Base-by-base conservation (phyloP, 1,140 invertebrate genomes). In the Lysiphlebus fabarum region DNA sequence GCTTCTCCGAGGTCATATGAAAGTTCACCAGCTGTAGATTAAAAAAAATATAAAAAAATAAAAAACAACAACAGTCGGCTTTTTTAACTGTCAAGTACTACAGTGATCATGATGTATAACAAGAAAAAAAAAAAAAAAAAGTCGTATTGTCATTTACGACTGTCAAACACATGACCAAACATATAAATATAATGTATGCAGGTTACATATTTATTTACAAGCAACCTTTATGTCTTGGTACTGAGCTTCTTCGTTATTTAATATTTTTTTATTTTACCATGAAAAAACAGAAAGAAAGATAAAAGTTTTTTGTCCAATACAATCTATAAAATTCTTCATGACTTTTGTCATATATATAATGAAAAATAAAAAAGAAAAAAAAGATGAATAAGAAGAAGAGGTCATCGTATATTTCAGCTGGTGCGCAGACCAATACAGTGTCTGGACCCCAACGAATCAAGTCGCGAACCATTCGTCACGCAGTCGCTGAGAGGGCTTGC, bases 381-480 rank as follows among this genome's bases (percentile, higher is more conserved):
- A 17, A 11, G 49, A 37, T n/a, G 5, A 36, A 26, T 11, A 11
- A 34, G 54, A 37, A 38, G 49, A 5, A 51, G 12, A 37, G 8
- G 34, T 69, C 67, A 71, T 77, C 69, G 67, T 72, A 73, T 77
- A 74, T 77, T 73, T 69, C 56, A 56, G 58, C 49, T 63, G 54
- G 56, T 53, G 59, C 54, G 56, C 48, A 37, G 43, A 61, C 40
- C 44, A 42, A 54, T n/a, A 50, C 47, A 42, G 37, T 38, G 34
- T 33, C 17, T 43, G 36, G 45, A 36, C 33, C 47, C 45, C 41
- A 47, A 49, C 37, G 48, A 44, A 40, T 48, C 42, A 40, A 68
- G 72, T 71, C 74, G 70, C 68, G 67, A 61, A 69, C 70, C 75
- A 79, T 79, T 77, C 77, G 77, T 80, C 76, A 80, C 75, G 72